Evolutionary conservation across 2,888 invertebrate genomes (phyloP), one percentile per base, ranked within the genome.

Genomic region (Altica lythri): DNA sequence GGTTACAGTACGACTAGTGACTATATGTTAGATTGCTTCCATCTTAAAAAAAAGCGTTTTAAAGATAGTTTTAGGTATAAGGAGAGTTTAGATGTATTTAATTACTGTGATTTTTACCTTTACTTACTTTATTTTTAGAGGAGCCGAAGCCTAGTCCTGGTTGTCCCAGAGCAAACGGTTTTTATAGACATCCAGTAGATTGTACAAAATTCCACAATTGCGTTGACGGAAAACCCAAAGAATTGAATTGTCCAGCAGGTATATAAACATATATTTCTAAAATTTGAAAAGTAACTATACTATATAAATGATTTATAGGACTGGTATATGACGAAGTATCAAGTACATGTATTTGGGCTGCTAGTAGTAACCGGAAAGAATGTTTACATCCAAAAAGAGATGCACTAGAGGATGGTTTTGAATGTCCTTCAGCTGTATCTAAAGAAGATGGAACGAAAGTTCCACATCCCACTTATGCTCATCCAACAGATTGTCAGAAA

Each of bases 181-280:
- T 86, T 74, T 91, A 86, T 79, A 82, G 82, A 42, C 89, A 90
- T 72, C 85, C 86, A 5, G 72, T 81, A 76, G 83, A 85, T 0
- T 91, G 90, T 68, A 87, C 88, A 74, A 86, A 88, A 71, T 91
- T 90, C 78, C 82, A 85, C 74, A 89, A 86, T 75, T 90, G 89
- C 71, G 86, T 88, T 2, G 88, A 90, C 62, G 90, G 90, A 0
- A 74, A 80, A 0, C 83, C 86, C 34, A 83, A 85, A 63, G 83
- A 83, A 69, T 78, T 82, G 64, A 83, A 86, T 0, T 87, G 87
- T 75, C 88, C 90, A 0, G 86, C 89, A 17, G 88, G 66, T 66
- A 53, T 30, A 5, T 34, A n/a, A n/a, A n/a, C n/a, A n/a, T n/a
- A n/a, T n/a, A n/a, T n/a, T n/a, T n/a, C n/a, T n/a, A n/a, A n/a